Evolutionary conservation across 2,888 invertebrate species (phyloP).

Genomic region (Pseudococcus jackbeardsleyi): DNA sequence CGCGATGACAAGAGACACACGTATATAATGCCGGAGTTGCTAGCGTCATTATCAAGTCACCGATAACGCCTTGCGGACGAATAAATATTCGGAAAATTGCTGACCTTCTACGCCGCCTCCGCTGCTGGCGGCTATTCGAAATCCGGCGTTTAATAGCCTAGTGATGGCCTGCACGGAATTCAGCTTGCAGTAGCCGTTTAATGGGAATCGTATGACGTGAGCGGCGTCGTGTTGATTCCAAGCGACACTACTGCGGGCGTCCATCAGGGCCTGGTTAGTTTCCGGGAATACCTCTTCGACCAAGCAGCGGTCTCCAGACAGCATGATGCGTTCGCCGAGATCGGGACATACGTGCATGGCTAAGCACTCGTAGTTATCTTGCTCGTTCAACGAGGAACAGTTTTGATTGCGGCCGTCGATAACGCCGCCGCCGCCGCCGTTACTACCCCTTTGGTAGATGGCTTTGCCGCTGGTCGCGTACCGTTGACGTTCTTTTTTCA

Average conservation of each 20-base stretch:
- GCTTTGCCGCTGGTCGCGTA: constrained; percentile 66
- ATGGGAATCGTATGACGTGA: constrained; percentile 86
- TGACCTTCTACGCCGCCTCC: constrained; percentile 91
- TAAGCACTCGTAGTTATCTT: constrained; percentile 78
- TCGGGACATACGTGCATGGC: constrained; percentile 86
- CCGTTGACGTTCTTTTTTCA: constrained; percentile 77
- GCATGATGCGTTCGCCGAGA: constrained; percentile 84
- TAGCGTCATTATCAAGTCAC: constrained; percentile 43
- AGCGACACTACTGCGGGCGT: constrained; percentile 82
- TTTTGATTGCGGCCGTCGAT: constrained; percentile 53
- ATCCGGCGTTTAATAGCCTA: constrained; percentile 78
- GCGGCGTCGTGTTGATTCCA: constrained; percentile 87
- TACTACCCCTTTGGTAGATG: constrained; percentile 67
- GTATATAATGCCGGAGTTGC: background rate
- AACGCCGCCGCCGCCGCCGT: constrained; percentile 60
- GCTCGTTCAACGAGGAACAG: constrained; percentile 48
- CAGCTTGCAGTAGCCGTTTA: constrained; percentile 90
- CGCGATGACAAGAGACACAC: constrained; percentile 13
- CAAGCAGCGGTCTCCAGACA: constrained; percentile 83
- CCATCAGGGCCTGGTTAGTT: constrained; percentile 84
- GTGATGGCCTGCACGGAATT: constrained; percentile 91
- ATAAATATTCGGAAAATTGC: constrained; percentile 90
- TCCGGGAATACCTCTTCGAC: constrained; percentile 83
- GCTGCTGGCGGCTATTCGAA: constrained; percentile 84
- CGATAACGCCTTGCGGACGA: constrained; percentile 74